A percentile compares a stretch with the other conserved stretches of the same genome.
These are phyloP conservation scores for Brachionus koreanus DNA, from an alignment of 1,140 invertebrate species.

Conservation along the genomic window DNA sequence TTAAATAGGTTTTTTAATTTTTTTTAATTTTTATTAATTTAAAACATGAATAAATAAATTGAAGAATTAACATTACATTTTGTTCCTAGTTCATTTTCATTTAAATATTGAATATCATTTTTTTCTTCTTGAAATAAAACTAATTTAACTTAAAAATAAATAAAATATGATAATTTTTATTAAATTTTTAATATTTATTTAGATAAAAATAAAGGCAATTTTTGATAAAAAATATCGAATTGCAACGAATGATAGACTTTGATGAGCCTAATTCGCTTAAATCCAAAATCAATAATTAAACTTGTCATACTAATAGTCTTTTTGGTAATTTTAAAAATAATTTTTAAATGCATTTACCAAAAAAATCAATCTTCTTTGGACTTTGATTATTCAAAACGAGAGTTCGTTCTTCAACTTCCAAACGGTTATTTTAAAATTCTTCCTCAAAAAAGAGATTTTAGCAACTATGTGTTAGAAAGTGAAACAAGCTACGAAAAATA, in stretches of 20 bases:
- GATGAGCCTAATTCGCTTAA: slow-evolving; percentile 24
- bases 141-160: background rate
- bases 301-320: background rate
- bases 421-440: background rate
- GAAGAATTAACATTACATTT: no score
- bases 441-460: background rate
- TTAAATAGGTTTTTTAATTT: no score
- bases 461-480: background rate
- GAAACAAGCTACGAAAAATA: background rate
- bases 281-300: background rate
- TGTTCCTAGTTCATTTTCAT: no score
- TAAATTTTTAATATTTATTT: background rate
- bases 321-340: background rate
- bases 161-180: background rate
- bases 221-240: background rate
- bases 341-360: background rate
- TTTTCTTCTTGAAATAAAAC: background rate
- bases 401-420: background rate
- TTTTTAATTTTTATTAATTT: background rate
- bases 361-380: background rate
- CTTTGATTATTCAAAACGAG: background rate
- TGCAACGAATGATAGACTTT: background rate
- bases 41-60: background rate
- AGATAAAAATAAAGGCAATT: background rate
- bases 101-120: background rate